Evolutionary conservation across 2,797 vertebrate species (phyloP).

Genomic region (Argya squamiceps): DNA sequence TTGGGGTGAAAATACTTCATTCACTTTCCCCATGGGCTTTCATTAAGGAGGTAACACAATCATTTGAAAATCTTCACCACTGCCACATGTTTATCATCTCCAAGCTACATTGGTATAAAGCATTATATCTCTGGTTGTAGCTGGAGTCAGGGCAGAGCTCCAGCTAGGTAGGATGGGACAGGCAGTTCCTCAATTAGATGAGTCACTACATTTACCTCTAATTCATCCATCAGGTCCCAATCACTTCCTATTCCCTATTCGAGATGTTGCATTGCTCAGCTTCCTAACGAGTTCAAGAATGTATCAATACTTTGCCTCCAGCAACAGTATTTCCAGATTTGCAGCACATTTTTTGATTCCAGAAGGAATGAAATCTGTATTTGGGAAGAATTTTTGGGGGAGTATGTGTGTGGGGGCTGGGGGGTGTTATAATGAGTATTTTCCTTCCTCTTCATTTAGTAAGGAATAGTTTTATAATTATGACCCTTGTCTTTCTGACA

Average conservation of each 20-base stretch:
- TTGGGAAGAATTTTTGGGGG: neutral
- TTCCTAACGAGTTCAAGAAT: neutral
- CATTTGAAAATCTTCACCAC: neutral
- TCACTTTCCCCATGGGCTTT: neutral
- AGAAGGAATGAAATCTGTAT: neutral
- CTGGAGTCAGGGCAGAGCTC: neutral
- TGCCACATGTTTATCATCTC: neutral
- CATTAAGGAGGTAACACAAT: neutral
- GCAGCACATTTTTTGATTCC: neutral
- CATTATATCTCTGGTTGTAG: neutral
- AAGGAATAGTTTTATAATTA: neutral
- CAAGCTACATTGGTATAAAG: neutral
- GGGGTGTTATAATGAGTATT: neutral
- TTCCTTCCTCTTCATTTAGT: neutral
- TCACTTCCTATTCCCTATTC: neutral
- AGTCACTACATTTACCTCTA: neutral
- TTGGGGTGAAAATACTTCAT: neutral
- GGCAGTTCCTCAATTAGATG: neutral
- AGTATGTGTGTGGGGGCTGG: accelerated
- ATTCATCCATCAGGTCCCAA: neutral
- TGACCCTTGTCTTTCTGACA: neutral
- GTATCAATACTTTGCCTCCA: neutral
- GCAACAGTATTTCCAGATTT: neutral
- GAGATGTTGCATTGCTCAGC: neutral
- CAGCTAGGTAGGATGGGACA: neutral